phyloP scores from a whole-genome alignment of 2,797 vertebrate genomes.

The Danio aesculapii region DNA sequence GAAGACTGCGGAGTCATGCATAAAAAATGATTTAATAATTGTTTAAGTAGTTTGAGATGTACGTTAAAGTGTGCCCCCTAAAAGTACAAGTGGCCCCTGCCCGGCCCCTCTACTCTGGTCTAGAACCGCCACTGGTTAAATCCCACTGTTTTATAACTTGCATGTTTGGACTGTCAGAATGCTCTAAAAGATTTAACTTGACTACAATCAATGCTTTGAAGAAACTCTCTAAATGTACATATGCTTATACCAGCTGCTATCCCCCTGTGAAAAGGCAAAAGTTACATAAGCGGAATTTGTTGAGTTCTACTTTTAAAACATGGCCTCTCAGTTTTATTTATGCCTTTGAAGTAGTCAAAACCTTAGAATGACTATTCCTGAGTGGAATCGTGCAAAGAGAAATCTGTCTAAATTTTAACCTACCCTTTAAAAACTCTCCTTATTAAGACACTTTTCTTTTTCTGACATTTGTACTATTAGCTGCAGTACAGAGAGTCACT shows the following conservation, averaged over 20 bases:
- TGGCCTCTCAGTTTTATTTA: background rate
- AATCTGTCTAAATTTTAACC: background rate
- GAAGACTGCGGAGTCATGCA: too few species aligned
- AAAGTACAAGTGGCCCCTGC: too few species aligned
- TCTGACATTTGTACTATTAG: slow-evolving; percentile 36
- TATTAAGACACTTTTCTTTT: slow-evolving; percentile 35
- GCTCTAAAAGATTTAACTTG: background rate
- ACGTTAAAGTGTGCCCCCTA: too few species aligned
- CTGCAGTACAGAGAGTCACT: slow-evolving; percentile 22
- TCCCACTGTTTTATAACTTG: background rate
- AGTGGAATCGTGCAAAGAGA: background rate
- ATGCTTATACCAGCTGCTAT: background rate
- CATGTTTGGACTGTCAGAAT: background rate
- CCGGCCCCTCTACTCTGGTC: too few species aligned
- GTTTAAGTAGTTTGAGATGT: too few species aligned
- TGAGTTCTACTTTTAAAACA: slow-evolving; percentile 4
- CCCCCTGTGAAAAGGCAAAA: background rate
- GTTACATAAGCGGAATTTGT: slow-evolving; percentile 11
- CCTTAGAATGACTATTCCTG: slow-evolving; percentile 6
- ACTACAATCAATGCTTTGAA: slow-evolving; percentile 21
- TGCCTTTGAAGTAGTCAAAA: slow-evolving; percentile 15
- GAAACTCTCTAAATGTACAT: slow-evolving; percentile 1
- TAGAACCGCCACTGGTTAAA: too few species aligned
- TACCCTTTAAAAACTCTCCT: background rate
- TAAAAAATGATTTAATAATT: too few species aligned